A percentile compares a stretch with the other conserved stretches of the same genome.
Evolutionary conservation across 2,113 vertebrate genomes (phyloP).

Genomic region (Cebus imitator): DNA sequence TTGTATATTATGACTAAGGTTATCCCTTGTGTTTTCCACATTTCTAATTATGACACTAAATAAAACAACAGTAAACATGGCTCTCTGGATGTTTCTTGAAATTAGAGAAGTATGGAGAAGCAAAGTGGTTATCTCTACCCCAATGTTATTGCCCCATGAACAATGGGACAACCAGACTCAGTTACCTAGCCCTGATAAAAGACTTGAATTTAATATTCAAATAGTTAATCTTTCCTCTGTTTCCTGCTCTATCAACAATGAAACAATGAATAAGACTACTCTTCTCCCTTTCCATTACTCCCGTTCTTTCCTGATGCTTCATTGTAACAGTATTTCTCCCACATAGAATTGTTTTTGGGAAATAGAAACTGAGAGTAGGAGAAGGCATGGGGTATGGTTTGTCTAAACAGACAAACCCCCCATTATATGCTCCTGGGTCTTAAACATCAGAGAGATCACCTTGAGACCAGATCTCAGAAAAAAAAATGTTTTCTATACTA

Average conservation of each 20-base stretch:
- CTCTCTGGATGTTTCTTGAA: background rate
- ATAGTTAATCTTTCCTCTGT: background rate
- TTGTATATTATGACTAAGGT: background rate
- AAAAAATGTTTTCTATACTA: background rate
- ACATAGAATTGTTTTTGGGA: background rate
- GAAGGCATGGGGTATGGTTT: background rate
- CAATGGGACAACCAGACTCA: background rate
- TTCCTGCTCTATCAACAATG: background rate
- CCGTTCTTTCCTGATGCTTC: background rate
- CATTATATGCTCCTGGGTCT: background rate
- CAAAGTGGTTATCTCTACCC: background rate
- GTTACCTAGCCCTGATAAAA: background rate
- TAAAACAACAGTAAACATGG: conserved; percentile 1
- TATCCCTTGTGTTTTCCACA: background rate
- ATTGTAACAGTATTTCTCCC: background rate
- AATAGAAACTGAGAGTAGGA: background rate
- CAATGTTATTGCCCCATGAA: background rate
- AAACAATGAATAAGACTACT: background rate
- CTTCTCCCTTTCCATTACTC: background rate
- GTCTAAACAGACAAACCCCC: background rate
- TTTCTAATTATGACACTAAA: conserved; percentile 11
- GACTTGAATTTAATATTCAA: background rate
- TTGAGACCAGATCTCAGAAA: background rate
- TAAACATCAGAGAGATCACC: background rate
- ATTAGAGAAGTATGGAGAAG: background rate